Percentiles rank a stretch among this genome's conserved stretches.
Evolutionary conservation across 2,888 invertebrate genomes (phyloP).

Genomic region (Eristalis intricaria): DNA sequence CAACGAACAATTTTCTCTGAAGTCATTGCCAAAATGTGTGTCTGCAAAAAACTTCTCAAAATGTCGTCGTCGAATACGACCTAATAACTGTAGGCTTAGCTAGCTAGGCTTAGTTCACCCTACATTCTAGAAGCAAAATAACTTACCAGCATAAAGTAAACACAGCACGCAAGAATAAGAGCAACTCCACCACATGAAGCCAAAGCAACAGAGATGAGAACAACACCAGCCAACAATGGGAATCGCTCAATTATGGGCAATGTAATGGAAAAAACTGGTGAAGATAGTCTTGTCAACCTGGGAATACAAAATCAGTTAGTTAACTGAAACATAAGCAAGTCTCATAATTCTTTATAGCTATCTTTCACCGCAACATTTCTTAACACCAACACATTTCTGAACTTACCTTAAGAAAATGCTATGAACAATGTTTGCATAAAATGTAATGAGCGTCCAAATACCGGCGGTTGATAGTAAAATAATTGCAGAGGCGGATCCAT

Average conservation of each 20-base stretch:
- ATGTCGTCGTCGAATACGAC: too few relatives aligned
- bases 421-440: conserved; percentile 87
- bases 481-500: conserved; percentile 85
- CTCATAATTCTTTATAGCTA: background rate
- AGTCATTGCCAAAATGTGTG: too few relatives aligned
- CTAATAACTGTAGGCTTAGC: too few relatives aligned
- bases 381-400: conserved; percentile 67
- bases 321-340: background rate
- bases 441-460: conserved; percentile 84
- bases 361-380: too few relatives aligned
- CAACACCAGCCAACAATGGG: conserved; percentile 86
- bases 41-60: too few relatives aligned
- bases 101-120: too few relatives aligned
- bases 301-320: conserved; percentile 75
- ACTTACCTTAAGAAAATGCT: conserved; percentile 85
- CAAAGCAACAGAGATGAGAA: conserved; percentile 85
- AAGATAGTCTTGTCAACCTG: conserved; percentile 81
- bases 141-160: conserved; percentile 87
- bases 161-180: conserved; percentile 85
- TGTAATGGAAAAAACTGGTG: conserved; percentile 80
- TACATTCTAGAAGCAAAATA: background rate
- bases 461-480: conserved; percentile 83
- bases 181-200: conserved; percentile 89
- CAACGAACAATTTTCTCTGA: too few relatives aligned
- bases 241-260: conserved; percentile 86